A percentile compares a stretch with the other conserved stretches of the same genome.
Conservation (phyloP, 2,113 vertebrate species). For the Archilochus colubris region DNA sequence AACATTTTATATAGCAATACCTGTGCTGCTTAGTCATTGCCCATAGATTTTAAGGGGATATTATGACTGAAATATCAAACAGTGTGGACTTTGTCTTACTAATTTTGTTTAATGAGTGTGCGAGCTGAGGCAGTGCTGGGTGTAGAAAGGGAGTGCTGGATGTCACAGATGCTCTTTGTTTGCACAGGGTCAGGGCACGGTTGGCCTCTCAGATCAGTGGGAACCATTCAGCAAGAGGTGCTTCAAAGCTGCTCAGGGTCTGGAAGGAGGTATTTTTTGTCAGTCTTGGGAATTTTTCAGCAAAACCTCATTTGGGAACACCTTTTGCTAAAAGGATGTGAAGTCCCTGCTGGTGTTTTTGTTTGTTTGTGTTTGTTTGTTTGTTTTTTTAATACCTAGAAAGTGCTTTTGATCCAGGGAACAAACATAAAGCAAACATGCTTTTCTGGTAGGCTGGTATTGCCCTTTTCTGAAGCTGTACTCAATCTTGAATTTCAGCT, state of each 20-base stretch:
- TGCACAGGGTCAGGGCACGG: rapidly evolving
- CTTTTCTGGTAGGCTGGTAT: neutral
- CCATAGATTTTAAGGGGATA: neutral
- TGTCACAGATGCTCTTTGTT: neutral
- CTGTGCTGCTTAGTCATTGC: neutral
- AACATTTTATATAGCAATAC: neutral
- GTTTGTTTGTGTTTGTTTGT: too few relatives aligned
- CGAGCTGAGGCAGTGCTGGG: neutral
- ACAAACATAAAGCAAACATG: neutral
- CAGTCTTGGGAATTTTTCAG: neutral
- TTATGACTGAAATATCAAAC: neutral
- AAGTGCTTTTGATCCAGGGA: neutral
- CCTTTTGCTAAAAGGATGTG: neutral
- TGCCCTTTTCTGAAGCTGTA: neutral
- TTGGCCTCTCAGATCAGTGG: rapidly evolving
- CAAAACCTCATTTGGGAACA: too few relatives aligned
- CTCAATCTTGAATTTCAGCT: neutral
- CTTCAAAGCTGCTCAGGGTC: neutral
- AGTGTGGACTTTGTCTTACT: neutral
- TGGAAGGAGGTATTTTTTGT: neutral
- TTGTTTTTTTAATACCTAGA: too few relatives aligned
- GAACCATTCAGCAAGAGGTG: neutral
- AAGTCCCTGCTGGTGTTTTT: neutral
- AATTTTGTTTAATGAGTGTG: neutral
- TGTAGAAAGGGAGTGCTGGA: neutral